Evolutionary conservation across 92 coral and sea anemone species (phyloP).

Genomic region (Diadumene lineata): DNA sequence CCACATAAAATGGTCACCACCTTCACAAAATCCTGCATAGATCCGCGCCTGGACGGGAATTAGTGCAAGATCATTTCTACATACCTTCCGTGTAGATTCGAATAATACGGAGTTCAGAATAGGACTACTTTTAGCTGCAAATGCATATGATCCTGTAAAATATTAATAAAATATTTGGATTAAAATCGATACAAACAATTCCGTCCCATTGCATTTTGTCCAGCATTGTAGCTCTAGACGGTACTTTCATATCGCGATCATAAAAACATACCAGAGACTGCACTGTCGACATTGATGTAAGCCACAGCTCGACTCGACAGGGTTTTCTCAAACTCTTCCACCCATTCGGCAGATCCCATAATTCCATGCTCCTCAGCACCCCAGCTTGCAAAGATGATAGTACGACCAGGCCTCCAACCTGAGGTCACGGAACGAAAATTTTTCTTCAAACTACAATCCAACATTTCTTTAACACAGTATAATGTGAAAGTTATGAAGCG

Average conservation of each 20-base stretch:
- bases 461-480: too few species aligned
- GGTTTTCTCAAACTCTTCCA: slow-evolving; percentile 51
- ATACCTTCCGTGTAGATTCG: slow-evolving; percentile 69
- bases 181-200: too few species aligned
- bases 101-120: slow-evolving; percentile 44
- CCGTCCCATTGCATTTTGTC: too few species aligned
- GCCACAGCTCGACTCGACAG: slow-evolving; percentile 66
- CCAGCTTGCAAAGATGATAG: slow-evolving; percentile 89
- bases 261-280: slow-evolving; percentile 47
- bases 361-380: slow-evolving; percentile 79
- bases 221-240: too few species aligned
- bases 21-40: background rate
- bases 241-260: background rate
- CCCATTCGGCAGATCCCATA: slow-evolving; percentile 88
- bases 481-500: too few species aligned
- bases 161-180: background rate
- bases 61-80: background rate
- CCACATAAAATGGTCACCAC: too few species aligned
- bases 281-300: slow-evolving; percentile 76
- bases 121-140: slow-evolving; percentile 49
- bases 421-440: background rate
- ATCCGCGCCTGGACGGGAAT: too few species aligned
- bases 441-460: background rate
- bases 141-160: slow-evolving; percentile 36
- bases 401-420: slow-evolving; percentile 89